These are phyloP conservation scores for Drosophila percnosoma DNA, from an alignment of 2,888 invertebrate genomes.

Conservation along the genomic window DNA sequence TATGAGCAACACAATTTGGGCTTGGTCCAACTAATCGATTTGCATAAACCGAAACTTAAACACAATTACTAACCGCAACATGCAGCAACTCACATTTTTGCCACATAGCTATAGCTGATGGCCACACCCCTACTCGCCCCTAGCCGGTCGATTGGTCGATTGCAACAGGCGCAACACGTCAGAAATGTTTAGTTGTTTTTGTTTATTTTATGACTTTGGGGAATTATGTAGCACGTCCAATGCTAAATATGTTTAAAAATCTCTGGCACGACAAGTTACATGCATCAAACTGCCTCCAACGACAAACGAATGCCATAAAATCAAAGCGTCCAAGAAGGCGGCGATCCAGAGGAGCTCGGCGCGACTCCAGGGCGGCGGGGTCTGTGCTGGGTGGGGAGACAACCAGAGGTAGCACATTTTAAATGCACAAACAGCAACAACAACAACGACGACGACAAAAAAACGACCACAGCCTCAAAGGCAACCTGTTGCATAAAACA, in stretches of 20 bases:
- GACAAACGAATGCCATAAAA: slow-evolving; percentile 72
- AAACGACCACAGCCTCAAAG: slow-evolving; percentile 45
- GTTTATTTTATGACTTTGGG: slow-evolving; percentile 59
- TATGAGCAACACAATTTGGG: slow-evolving; percentile 46
- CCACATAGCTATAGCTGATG: slow-evolving; percentile 33
- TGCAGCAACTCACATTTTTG: slow-evolving; percentile 24
- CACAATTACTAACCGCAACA: slow-evolving; percentile 46
- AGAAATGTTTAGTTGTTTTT: slow-evolving; percentile 28
- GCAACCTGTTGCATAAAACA: slow-evolving; percentile 71
- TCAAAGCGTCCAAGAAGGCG: slow-evolving; percentile 69
- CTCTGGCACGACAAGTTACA: slow-evolving; percentile 74
- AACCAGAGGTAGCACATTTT: slow-evolving; percentile 41
- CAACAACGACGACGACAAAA: slow-evolving; percentile 1
- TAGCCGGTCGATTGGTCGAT: slow-evolving; percentile 6
- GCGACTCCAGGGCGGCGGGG: not conserved
- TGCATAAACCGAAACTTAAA: slow-evolving; percentile 46
- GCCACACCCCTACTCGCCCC: slow-evolving; percentile 66
- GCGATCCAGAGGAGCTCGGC: slow-evolving; percentile 39
- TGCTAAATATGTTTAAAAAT: slow-evolving; percentile 75
- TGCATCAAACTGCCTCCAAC: slow-evolving; percentile 75
- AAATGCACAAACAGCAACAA: slow-evolving; percentile 46
- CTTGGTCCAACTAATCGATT: slow-evolving; percentile 44
- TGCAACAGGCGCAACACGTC: slow-evolving; percentile 42
- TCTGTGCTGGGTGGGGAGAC: slow-evolving; percentile 7
- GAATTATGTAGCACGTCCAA: slow-evolving; percentile 74